Conservation (phyloP, 2,888 invertebrate species). For the Protula sp. region DNA sequence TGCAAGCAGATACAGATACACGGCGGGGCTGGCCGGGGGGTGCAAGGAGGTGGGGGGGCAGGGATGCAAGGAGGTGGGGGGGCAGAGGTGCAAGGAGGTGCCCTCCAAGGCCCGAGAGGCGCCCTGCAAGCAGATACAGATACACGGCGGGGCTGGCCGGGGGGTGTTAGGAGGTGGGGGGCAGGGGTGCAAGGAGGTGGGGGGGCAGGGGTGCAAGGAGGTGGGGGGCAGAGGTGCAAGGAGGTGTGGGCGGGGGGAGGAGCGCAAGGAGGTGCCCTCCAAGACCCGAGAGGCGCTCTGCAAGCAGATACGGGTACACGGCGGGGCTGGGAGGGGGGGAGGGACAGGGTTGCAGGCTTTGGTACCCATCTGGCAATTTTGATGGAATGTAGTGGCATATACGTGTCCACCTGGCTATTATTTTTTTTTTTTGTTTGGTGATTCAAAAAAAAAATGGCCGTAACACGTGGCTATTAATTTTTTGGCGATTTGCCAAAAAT, state of each 20-base stretch:
- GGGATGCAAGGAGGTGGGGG: background rate
- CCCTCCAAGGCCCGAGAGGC: slow-evolving; percentile 57
- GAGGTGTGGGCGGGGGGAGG: background rate
- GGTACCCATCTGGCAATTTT: no score
- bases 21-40: no score
- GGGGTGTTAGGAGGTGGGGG: background rate
- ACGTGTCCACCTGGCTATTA: no score
- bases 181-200: background rate
- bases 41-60: background rate
- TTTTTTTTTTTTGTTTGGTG: no score
- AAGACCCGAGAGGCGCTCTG: slow-evolving; percentile 60
- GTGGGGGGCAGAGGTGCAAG: background rate
- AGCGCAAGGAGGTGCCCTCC: slow-evolving; percentile 4
- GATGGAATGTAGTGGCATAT: no score
- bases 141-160: no score
- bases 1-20: slow-evolving; percentile 61
- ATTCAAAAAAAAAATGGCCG: no score
- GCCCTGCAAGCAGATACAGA: slow-evolving; percentile 60
- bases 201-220: background rate
- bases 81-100: background rate
- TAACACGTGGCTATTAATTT: no score
- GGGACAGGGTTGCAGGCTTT: no score
- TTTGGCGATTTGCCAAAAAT: no score
- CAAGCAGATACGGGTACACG: slow-evolving; percentile 60
- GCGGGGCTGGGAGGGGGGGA: no score